Evolutionary conservation across 2,888 invertebrate species (phyloP).

Genomic region (Bhutanitis thaidina): DNA sequence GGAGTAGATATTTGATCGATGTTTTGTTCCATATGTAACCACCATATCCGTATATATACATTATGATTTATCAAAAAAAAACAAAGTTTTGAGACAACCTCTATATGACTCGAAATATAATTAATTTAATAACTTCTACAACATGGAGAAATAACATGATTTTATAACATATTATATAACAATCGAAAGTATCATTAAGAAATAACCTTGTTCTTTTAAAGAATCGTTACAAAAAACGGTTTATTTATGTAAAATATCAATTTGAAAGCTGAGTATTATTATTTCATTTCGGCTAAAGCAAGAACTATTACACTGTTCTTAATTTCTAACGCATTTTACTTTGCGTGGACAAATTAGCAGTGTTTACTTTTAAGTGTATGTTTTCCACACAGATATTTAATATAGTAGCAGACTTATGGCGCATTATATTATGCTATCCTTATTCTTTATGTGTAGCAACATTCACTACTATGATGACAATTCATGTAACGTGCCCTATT

Average conservation of each 20-base stretch:
- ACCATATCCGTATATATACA: too few relatives aligned
- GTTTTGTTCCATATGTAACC: too few relatives aligned
- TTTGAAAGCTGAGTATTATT: conserved; percentile 17
- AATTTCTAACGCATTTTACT: conserved; percentile 17
- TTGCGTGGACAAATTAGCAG: conserved; percentile 7
- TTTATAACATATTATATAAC: not conserved
- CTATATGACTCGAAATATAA: not conserved
- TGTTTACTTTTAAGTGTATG: conserved; percentile 22
- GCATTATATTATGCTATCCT: too few relatives aligned
- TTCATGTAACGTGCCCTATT: too few relatives aligned
- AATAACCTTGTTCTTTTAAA: not conserved
- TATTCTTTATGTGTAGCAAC: too few relatives aligned
- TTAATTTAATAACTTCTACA: conserved; percentile 3
- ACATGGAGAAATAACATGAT: conserved; percentile 35
- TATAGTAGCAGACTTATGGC: too few relatives aligned
- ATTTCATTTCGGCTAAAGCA: conserved; percentile 15
- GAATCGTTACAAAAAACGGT: not conserved
- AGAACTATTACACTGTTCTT: conserved; percentile 15
- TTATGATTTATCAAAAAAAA: too few relatives aligned
- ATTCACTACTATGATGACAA: too few relatives aligned
- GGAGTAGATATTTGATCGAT: too few relatives aligned
- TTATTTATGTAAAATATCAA: conserved; percentile 2
- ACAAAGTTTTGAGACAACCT: too few relatives aligned
- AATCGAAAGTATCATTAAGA: not conserved
- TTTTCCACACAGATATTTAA: too few relatives aligned